These are phyloP conservation scores for Nymphalis urticae DNA, from an alignment of 2,888 invertebrate species.

Conservation along the genomic window DNA sequence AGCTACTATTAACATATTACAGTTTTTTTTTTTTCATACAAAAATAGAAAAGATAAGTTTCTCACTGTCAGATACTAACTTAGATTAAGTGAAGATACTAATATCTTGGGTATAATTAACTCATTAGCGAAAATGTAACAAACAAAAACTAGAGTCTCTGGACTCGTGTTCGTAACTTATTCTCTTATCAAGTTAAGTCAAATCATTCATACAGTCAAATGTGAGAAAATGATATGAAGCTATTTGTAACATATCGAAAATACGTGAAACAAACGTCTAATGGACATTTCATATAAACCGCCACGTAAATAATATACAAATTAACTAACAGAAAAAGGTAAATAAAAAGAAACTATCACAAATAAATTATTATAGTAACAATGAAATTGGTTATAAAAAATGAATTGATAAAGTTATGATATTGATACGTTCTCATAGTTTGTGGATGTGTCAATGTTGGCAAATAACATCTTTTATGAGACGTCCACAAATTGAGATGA, in stretches of 20 bases:
- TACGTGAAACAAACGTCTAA: slow-evolving; percentile 42
- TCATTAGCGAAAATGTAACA: too few species aligned
- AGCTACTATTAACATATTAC: too few species aligned
- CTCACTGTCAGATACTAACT: too few species aligned
- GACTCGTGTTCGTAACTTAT: too few species aligned
- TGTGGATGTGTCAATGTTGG: slow-evolving; percentile 13
- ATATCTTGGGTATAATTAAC: too few species aligned
- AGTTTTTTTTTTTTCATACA: too few species aligned
- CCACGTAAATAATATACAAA: not conserved
- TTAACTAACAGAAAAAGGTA: not conserved
- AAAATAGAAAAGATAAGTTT: too few species aligned
- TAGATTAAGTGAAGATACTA: too few species aligned
- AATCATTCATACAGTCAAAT: slow-evolving; percentile 27
- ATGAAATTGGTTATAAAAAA: not conserved
- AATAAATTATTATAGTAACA: not conserved
- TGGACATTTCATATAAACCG: slow-evolving; percentile 1
- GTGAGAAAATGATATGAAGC: slow-evolving; percentile 48
- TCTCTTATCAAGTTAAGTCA: slow-evolving; percentile 13
- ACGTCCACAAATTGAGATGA: slow-evolving; percentile 40
- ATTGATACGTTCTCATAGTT: not conserved
- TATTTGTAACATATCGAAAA: slow-evolving; percentile 54
- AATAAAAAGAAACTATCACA: not conserved
- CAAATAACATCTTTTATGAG: slow-evolving; percentile 29
- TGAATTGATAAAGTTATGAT: not conserved
- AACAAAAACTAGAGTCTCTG: too few species aligned